These are phyloP conservation scores for Himantopus leucocephalus DNA, from an alignment of 2,113 vertebrate species.

Conservation along the genomic window DNA sequence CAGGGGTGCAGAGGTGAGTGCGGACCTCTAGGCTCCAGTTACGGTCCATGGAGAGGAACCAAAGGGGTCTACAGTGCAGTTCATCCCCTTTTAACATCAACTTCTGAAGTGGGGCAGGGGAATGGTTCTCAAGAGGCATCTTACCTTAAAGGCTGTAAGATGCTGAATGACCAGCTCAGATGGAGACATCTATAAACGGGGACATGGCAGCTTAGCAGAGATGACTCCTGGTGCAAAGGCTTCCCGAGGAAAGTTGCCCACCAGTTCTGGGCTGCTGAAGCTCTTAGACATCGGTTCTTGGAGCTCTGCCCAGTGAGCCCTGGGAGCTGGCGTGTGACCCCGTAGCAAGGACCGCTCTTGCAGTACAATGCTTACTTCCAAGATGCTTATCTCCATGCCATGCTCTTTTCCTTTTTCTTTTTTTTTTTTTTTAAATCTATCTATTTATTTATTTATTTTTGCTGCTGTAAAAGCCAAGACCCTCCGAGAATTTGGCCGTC, in stretches of 20 bases:
- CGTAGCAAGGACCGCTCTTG: not conserved
- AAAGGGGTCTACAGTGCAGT: not conserved
- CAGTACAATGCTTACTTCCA: not conserved
- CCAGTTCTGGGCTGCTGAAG: not conserved
- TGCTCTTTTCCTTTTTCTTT: accelerated
- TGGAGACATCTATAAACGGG: not conserved
- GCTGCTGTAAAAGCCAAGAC: not conserved
- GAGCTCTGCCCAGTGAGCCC: not conserved
- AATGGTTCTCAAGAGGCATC: not conserved
- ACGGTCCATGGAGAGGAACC: not conserved
- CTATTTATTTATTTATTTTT: not conserved
- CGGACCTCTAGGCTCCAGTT: not conserved
- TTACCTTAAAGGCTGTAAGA: not conserved
- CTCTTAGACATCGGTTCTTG: not conserved
- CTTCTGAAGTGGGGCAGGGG: not conserved
- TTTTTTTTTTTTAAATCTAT: not conserved
- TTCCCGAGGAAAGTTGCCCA: not conserved
- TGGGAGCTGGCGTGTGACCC: not conserved
- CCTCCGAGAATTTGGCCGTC: not conserved
- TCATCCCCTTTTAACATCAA: not conserved
- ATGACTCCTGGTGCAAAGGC: not conserved
- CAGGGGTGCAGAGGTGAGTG: not conserved
- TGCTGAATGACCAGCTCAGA: not conserved
- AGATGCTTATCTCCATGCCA: not conserved
- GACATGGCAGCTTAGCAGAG: not conserved